Evolutionary conservation across 2,797 vertebrate species (phyloP).

Genomic region (Gambelia wislizenii): DNA sequence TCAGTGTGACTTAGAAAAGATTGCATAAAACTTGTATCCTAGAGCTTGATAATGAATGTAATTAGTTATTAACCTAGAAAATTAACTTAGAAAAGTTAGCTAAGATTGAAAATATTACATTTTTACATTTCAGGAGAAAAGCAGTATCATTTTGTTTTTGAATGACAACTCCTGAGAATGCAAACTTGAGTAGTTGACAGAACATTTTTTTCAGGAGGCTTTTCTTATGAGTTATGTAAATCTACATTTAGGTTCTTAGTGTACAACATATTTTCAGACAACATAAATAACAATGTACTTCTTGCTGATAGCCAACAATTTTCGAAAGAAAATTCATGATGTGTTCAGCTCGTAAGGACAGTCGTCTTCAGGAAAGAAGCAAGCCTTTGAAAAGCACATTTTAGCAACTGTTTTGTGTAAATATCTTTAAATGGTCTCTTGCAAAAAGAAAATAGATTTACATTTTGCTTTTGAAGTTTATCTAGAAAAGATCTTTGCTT

Average conservation of each 20-base stretch:
- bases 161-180: neutral
- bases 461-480: neutral
- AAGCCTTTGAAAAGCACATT: neutral
- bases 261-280: neutral
- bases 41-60: neutral
- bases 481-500: neutral
- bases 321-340: no score
- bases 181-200: neutral
- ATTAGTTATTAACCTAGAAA: neutral
- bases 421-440: neutral
- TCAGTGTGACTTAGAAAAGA: neutral
- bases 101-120: slow-evolving; percentile 5
- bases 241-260: neutral
- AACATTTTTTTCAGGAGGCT: neutral
- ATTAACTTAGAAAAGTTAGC: no score
- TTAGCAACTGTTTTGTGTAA: neutral
- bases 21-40: neutral
- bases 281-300: neutral
- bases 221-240: neutral
- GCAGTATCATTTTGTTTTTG: neutral
- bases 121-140: neutral
- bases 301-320: neutral
- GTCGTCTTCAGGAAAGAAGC: neutral
- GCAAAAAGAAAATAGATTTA: neutral
- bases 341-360: no score